Evolutionary conservation across 2,797 vertebrate genomes (phyloP).

Genomic region (Helostoma temminkii): DNA sequence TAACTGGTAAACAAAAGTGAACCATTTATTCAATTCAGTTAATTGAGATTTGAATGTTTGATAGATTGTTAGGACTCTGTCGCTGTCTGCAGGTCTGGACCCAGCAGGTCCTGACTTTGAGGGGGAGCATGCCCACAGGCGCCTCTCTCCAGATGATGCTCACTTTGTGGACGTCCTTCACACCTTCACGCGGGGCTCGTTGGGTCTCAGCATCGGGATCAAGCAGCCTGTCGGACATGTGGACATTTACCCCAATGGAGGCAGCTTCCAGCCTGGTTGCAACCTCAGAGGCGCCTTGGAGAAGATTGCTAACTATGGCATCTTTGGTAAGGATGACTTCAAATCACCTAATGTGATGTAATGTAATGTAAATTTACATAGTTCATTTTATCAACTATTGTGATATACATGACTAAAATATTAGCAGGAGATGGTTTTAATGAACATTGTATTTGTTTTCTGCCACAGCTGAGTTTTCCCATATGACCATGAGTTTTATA

Average conservation of each 20-base stretch:
- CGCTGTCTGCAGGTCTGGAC: slow-evolving; percentile 80
- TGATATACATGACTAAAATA: too few species aligned
- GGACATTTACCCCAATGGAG: slow-evolving; percentile 87
- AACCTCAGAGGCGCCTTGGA: slow-evolving; percentile 82
- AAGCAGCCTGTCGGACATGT: slow-evolving; percentile 86
- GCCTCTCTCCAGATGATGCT: slow-evolving; percentile 86
- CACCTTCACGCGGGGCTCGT: slow-evolving; percentile 81
- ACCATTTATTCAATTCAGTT: neutral
- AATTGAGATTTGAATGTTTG: neutral
- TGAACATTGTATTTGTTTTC: too few species aligned
- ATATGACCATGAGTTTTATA: too few species aligned
- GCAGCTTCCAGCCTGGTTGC: slow-evolving; percentile 85
- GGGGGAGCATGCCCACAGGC: slow-evolving; percentile 79
- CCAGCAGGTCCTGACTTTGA: slow-evolving; percentile 86
- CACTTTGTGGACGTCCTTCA: slow-evolving; percentile 86
- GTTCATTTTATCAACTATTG: too few species aligned
- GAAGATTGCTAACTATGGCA: slow-evolving; percentile 81
- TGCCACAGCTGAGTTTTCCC: too few species aligned
- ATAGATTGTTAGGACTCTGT: neutral
- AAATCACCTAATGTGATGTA: too few species aligned
- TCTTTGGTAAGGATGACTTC: slow-evolving; percentile 76
- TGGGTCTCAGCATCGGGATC: slow-evolving; percentile 86
- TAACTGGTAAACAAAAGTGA: slow-evolving; percentile 80
- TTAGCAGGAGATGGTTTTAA: too few species aligned
- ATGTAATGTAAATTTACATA: too few species aligned